Percentiles rank a stretch among this genome's conserved stretches.
Evolutionary conservation across 2,797 vertebrate genomes (phyloP).

Genomic region (Carapus acus): DNA sequence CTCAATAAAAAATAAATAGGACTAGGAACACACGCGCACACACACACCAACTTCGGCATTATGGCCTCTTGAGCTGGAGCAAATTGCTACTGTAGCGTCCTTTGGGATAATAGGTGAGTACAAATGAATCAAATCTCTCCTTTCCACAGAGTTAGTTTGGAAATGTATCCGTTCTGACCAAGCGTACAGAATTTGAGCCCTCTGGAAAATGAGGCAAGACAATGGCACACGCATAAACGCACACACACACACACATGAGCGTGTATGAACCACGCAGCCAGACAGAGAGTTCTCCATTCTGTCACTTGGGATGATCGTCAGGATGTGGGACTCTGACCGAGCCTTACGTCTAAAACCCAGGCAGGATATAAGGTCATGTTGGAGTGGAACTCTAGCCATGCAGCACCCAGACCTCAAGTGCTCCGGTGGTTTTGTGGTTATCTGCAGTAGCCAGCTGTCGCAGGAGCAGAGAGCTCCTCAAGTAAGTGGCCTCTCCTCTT

Average conservation of each 20-base stretch:
- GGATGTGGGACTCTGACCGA: constrained; percentile 65
- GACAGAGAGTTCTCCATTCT: constrained; percentile 67
- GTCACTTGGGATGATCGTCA: constrained; percentile 68
- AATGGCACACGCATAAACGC: constrained; percentile 10
- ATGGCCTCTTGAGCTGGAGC: constrained; percentile 31
- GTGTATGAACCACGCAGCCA: constrained; percentile 61
- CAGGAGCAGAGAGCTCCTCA: constrained; percentile 59
- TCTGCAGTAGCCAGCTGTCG: constrained; percentile 69
- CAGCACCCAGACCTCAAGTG: constrained; percentile 68
- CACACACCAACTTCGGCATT: constrained; percentile 19
- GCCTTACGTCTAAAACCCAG: constrained; percentile 59
- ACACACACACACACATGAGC: constrained; percentile 19
- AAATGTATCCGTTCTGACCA: constrained; percentile 58
- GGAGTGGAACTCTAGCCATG: constrained; percentile 69
- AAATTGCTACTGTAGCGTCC: constrained; percentile 52
- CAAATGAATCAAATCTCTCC: constrained; percentile 59
- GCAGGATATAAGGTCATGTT: constrained; percentile 72
- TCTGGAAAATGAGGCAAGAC: constrained; percentile 17
- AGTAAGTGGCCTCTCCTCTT: constrained; percentile 57
- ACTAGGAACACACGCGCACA: constrained; percentile 14
- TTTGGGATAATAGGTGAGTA: constrained; percentile 58
- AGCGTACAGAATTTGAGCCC: constrained; percentile 56
- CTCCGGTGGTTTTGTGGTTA: constrained; percentile 72
- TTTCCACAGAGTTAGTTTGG: constrained; percentile 50
- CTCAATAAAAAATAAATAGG: constrained; percentile 52